Evolutionary conservation across 2,888 invertebrate species (phyloP).

Genomic region (Metellina segmentata): DNA sequence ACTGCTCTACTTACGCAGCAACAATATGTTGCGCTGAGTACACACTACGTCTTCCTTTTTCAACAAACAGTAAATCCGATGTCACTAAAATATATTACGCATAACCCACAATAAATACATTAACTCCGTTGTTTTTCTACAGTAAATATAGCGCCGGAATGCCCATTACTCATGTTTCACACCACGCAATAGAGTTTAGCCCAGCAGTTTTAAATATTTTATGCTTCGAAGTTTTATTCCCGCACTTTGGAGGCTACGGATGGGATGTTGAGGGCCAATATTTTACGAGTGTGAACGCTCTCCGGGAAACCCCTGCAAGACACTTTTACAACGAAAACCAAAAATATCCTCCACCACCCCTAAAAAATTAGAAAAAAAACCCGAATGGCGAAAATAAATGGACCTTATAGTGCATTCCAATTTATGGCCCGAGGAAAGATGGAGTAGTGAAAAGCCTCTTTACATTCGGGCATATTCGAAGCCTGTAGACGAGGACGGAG

Average conservation of each 20-base stretch:
- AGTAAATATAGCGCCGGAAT: background rate
- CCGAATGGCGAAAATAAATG: constrained; percentile 49
- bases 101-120: constrained; percentile 19
- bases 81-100: constrained; percentile 25
- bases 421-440: constrained; percentile 44
- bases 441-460: constrained; percentile 24
- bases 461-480: constrained; percentile 23
- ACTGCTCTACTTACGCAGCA: background rate
- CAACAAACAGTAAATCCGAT: background rate
- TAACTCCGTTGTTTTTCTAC: background rate
- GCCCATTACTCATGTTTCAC: constrained; percentile 3
- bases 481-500: background rate
- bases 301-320: background rate
- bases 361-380: constrained; percentile 34
- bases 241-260: background rate
- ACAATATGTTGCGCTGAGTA: constrained; percentile 1
- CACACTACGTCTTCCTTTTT: background rate
- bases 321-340: constrained; percentile 9
- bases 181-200: constrained; percentile 4
- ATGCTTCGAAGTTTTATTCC: constrained; percentile 23
- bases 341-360: background rate
- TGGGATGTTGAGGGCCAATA: background rate
- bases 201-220: constrained; percentile 29
- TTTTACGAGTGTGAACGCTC: constrained; percentile 35
- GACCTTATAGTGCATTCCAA: constrained; percentile 67